phyloP scores from a whole-genome alignment of 1,140 invertebrate species.

The Drosophila sp. region DNA sequence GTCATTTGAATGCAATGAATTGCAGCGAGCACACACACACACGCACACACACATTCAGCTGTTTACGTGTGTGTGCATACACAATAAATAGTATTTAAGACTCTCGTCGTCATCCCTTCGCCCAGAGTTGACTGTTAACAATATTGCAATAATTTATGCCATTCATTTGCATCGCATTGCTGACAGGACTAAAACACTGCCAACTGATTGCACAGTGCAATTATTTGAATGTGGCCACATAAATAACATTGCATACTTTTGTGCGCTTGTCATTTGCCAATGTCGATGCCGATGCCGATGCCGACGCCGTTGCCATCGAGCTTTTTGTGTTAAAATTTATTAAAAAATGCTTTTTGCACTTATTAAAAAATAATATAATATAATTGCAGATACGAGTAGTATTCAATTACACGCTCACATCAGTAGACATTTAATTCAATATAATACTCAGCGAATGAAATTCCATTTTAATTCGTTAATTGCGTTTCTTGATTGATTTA shows the following conservation, averaged over 20 bases:
- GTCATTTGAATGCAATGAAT: slow-evolving; percentile 84
- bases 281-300: neutral
- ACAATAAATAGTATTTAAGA: slow-evolving; percentile 43
- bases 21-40: slow-evolving; percentile 45
- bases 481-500: slow-evolving; percentile 11
- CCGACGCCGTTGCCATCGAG: neutral
- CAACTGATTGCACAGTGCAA: slow-evolving; percentile 68
- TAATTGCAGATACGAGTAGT: slow-evolving; percentile 12
- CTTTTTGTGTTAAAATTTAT: slow-evolving; percentile 56
- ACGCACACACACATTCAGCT: neutral
- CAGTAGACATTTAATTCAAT: slow-evolving; percentile 26
- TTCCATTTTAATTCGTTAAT: slow-evolving; percentile 19
- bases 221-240: slow-evolving; percentile 55
- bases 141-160: slow-evolving; percentile 75
- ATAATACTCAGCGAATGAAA: slow-evolving; percentile 6
- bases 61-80: neutral
- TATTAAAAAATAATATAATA: slow-evolving; percentile 45
- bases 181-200: slow-evolving; percentile 62
- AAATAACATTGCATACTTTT: slow-evolving; percentile 69
- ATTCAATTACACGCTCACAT: slow-evolving; percentile 23
- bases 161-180: slow-evolving; percentile 66
- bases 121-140: slow-evolving; percentile 63
- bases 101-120: slow-evolving; percentile 29
- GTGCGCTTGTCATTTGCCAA: slow-evolving; percentile 21
- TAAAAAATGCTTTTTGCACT: slow-evolving; percentile 56